Evolutionary conservation across 2,113 vertebrate species (phyloP).

Genomic region (Delphinus delphis): DNA sequence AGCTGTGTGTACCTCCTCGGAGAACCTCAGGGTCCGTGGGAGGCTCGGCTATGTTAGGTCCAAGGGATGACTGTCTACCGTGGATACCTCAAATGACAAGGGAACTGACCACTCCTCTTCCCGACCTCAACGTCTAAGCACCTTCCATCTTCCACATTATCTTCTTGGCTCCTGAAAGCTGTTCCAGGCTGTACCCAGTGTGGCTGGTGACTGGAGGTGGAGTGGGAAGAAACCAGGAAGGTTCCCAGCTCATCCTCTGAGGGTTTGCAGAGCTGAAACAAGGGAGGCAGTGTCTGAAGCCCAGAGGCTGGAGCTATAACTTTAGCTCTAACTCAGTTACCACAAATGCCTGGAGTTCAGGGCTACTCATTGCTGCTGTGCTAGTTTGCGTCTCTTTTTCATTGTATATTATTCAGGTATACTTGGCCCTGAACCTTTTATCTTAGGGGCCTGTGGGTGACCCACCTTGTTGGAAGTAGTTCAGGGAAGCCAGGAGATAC

Average conservation of each 20-base stretch:
- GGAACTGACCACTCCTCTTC: background rate
- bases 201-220: background rate
- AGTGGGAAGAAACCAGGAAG: background rate
- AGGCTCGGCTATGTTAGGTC: background rate
- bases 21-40: background rate
- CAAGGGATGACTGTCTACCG: background rate
- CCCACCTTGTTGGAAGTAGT: background rate
- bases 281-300: background rate
- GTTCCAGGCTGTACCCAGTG: background rate
- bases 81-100: background rate
- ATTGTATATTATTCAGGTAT: background rate
- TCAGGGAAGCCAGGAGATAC: background rate
- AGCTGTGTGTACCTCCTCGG: background rate
- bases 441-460: background rate
- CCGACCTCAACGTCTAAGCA: background rate
- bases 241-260: too few relatives aligned
- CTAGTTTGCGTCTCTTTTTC: background rate
- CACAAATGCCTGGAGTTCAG: background rate
- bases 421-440: background rate
- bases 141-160: background rate
- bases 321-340: background rate
- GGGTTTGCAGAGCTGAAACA: background rate
- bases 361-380: background rate
- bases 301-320: background rate
- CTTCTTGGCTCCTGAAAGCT: background rate